Evolutionary conservation across 2,113 vertebrate genomes (phyloP), one percentile per base, ranked within the genome.

Genomic region (Blennius ocellaris): DNA sequence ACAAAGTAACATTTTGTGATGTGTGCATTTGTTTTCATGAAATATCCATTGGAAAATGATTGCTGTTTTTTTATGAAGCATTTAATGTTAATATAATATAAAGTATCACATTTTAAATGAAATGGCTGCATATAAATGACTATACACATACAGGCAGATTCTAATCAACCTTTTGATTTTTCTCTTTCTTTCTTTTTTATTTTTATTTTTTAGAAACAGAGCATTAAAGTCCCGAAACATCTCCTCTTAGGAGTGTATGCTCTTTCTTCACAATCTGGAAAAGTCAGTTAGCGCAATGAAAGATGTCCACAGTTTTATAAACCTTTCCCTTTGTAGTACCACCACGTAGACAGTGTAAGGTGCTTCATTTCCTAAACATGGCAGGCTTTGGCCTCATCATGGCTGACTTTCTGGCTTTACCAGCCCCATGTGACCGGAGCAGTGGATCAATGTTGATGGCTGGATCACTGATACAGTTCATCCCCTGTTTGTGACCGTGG

Each of bases 41-140:
- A 83, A 73, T 40, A 65, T 60, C n/a, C 68, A 36, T 21, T 52
- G 21, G 69, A 81, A 68, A 73, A 36, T 48, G 14, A 52, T 68
- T 57, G 11, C 36, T 54, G 43, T 84, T 91, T 83, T 81, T 44
- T 74, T 67, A 74, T 77, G 58, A 86, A 85, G 63, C 48, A 79
- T 91, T 89, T 89, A 74, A 86, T 82, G 41, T 79, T 38, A 81
- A 83, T 80, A 80, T 61, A 76, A 74, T 85, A 77, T 15, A 80
- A 82, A 87, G 58, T n/a, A 51, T 69, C 36, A 58, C 65, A 7
- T 56, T 63, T 61, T 11, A 47, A 47, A 80, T 61, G 51, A 82
- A 68, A 67, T 63, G 1, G 43, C 43, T 38, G 57, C 48, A 75
- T 85, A 83, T 47, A 79, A 85, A 81, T 61, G 3, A 64, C 66